Base-by-base conservation (phyloP, 2,888 invertebrate genomes). In the Athripsodes cinereus region DNA sequence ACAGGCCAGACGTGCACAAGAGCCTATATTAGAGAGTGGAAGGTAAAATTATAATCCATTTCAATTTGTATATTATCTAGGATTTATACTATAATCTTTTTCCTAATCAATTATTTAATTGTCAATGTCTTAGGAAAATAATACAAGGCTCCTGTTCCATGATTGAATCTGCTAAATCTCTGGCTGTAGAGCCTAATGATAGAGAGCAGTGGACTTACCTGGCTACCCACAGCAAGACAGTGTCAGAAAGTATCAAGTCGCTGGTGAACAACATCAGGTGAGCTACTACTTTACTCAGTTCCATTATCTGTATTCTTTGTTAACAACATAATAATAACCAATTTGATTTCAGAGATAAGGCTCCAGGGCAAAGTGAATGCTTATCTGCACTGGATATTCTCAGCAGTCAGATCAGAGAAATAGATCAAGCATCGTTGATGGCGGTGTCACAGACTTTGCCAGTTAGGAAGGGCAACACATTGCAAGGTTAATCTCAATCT, bases 301-400 rank as follows among this genome's bases (percentile, higher is more conserved):
- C n/a, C n/a, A 26, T 26, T 26, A 26, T 6, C 26, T 26, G 26
- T 26, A 10, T 26, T n/a, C n/a, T n/a, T n/a, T n/a, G n/a, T n/a
- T n/a, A n/a, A 26, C 5, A 26, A 6, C 26, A 26, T 26, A 26
- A 6, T 26, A 26, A 26, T 26, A 26, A 26, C 26, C 26, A 26
- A 26, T 26, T 3, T 26, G 2, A 13, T 47, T 59, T 1, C 68
- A 88, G 92, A 54, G 96, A 96, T 69, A 92, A 92, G 67, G 96
- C 97, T 0, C 98, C 98, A 0, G 98, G 98, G 0, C 96, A 97
- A 72, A 85, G 87, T 2, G 98, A 99, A 72, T 96, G 98, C 71
- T 89, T 92, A 49, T 81, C 82, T 0, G 92, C 92, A 0, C 81
- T 95, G 40, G 88, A 92, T 34, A 84, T 86, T 1, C 76, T 98